Evolutionary conservation across 2,797 vertebrate genomes (phyloP).

Genomic region (Iguana delicatissima): DNA sequence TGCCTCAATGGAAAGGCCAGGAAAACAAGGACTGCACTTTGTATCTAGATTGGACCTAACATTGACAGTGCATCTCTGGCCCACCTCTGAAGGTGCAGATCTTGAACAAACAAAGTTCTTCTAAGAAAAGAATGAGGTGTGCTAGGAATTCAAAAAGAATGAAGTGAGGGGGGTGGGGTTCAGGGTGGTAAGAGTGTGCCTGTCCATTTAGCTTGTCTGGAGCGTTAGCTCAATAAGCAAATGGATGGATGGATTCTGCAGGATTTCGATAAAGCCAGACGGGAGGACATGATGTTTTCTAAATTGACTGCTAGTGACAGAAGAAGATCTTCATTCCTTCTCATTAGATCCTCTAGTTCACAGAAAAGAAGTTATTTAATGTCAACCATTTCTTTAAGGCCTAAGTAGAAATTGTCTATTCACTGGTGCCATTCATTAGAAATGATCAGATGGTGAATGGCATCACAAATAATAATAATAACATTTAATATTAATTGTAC

Average conservation of each 20-base stretch:
- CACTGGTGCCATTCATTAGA: background rate
- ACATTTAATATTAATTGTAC: too few species aligned
- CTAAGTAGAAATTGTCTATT: background rate
- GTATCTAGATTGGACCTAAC: background rate
- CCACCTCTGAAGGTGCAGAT: conserved; percentile 7
- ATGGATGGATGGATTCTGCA: background rate
- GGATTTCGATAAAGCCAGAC: conserved; percentile 15
- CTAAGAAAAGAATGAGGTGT: conserved; percentile 35
- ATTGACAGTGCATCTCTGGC: conserved; percentile 14
- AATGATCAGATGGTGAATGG: background rate
- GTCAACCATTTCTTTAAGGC: background rate
- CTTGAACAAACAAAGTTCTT: conserved; percentile 34
- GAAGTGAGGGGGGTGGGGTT: background rate
- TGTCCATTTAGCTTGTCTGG: conserved; percentile 9
- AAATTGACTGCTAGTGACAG: conserved; percentile 40
- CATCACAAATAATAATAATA: background rate
- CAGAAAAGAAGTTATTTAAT: conserved; percentile 34
- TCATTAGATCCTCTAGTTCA: background rate
- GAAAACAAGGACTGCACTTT: conserved; percentile 1
- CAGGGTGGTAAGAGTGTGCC: background rate
- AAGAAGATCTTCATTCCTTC: conserved; percentile 36
- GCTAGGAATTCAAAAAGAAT: conserved; percentile 32
- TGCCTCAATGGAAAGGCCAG: background rate
- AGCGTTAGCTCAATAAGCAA: conserved; percentile 50
- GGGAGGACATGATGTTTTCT: conserved; percentile 19